These are phyloP conservation scores for Physella acuta DNA, from an alignment of 1,140 invertebrate genomes.

Conservation along the genomic window DNA sequence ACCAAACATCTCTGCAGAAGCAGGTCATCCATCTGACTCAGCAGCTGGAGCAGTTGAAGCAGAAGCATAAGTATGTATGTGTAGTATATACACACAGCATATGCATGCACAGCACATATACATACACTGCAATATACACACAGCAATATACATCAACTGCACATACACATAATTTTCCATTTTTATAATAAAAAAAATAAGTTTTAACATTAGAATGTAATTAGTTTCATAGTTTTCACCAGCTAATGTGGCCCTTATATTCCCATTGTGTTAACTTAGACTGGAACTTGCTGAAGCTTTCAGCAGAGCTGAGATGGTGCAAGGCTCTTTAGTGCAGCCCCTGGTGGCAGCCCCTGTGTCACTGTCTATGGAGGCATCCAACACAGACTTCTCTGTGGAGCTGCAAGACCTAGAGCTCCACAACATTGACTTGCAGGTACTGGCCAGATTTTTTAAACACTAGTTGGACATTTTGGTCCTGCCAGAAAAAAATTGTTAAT, in stretches of 20 bases:
- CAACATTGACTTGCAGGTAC: constrained; percentile 49
- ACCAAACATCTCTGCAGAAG: constrained; percentile 28
- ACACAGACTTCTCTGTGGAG: constrained; percentile 33
- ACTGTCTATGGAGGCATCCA: constrained; percentile 24
- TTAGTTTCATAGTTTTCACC: too few species aligned
- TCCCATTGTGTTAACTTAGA: constrained; percentile 26
- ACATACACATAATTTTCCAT: too few species aligned
- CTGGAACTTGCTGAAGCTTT: constrained; percentile 41
- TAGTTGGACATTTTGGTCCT: too few species aligned
- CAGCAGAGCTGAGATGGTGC: constrained; percentile 34
- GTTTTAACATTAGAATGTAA: too few species aligned
- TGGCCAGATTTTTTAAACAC: too few species aligned
- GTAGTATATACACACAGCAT: too few species aligned
- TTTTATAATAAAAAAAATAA: too few species aligned
- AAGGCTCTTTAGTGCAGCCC: constrained; percentile 30
- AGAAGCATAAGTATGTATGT: constrained; percentile 42
- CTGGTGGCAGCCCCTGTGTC: constrained; percentile 27
- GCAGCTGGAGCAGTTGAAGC: constrained; percentile 36
- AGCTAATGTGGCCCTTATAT: too few species aligned
- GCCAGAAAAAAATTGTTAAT: too few species aligned
- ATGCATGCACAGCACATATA: too few species aligned
- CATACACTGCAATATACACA: too few species aligned
- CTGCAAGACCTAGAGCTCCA: constrained; percentile 45
- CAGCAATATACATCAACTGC: too few species aligned
- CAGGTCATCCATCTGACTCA: constrained; percentile 39